Percentiles rank a stretch among this genome's conserved stretches.
Conservation (phyloP, 2,113 vertebrate species). For the Osmerus eperlanus region DNA sequence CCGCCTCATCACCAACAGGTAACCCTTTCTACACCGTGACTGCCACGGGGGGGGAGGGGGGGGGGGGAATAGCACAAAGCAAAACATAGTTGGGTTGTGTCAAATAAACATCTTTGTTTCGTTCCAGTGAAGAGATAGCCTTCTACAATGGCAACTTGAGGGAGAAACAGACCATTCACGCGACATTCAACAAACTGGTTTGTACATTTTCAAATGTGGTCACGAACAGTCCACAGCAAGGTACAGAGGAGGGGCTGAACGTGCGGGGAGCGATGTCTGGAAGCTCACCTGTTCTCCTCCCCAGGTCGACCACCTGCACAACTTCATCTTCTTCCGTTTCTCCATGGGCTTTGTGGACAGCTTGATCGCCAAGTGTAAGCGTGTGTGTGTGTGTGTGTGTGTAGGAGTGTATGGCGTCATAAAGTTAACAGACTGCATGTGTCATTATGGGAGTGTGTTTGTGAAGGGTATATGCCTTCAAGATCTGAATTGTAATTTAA, state of each 20-base stretch:
- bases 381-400: too few species aligned
- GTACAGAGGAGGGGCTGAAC: too few species aligned
- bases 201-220: constrained; percentile 39
- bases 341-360: constrained; percentile 98
- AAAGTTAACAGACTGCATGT: too few species aligned
- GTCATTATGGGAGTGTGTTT: too few species aligned
- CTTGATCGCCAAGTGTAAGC: constrained; percentile 95
- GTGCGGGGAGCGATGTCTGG: not conserved
- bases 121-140: constrained; percentile 92
- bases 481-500: too few species aligned
- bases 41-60: not conserved
- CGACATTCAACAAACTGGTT: constrained; percentile 91
- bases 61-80: too few species aligned
- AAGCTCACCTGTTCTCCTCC: constrained; percentile 21
- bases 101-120: constrained; percentile 9
- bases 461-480: too few species aligned
- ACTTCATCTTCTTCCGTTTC: constrained; percentile 96
- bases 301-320: constrained; percentile 94
- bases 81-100: not conserved
- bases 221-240: not conserved
- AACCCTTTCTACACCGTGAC: not conserved
- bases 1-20: constrained; percentile 98
- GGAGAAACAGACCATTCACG: constrained; percentile 91
- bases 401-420: too few species aligned
- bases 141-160: constrained; percentile 95